Evolutionary conservation across 2,797 vertebrate species (phyloP).

Genomic region (Muscicapa striata): DNA sequence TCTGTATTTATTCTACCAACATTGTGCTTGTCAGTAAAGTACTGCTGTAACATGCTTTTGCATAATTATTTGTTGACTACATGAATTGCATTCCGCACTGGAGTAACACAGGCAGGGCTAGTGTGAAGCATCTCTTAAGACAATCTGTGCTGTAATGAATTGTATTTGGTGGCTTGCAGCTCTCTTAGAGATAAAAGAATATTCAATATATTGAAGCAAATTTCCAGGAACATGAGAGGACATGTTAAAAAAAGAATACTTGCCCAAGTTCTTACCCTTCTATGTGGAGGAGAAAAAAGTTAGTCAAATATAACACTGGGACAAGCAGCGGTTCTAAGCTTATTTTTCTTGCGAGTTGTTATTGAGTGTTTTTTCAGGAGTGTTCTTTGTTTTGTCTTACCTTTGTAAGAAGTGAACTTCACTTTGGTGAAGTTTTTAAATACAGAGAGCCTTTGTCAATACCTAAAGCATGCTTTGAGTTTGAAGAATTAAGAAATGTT

Average conservation of each 20-base stretch:
- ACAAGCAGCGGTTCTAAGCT: not conserved
- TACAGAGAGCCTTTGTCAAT: not conserved
- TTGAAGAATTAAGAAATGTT: not conserved
- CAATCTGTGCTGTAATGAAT: slow-evolving; percentile 25
- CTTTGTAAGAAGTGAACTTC: too few relatives aligned
- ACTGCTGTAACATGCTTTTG: not conserved
- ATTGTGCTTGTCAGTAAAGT: not conserved
- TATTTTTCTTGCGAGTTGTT: slow-evolving; percentile 3
- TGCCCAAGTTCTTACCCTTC: not conserved
- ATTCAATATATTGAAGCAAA: not conserved
- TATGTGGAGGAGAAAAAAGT: not conserved
- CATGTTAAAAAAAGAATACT: not conserved
- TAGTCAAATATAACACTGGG: not conserved
- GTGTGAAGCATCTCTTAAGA: not conserved
- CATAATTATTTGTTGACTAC: not conserved
- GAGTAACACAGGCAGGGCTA: not conserved
- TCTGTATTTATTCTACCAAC: not conserved
- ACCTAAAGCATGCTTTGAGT: not conserved
- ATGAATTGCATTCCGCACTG: not conserved
- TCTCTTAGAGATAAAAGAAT: not conserved
- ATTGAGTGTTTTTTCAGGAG: not conserved
- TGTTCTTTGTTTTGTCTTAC: slow-evolving; percentile 6
- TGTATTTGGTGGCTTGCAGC: not conserved
- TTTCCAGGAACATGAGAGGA: not conserved
- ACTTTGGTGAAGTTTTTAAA: not conserved